Percentiles rank a stretch among this genome's conserved stretches.
These are phyloP conservation scores for Palythoa heliodiscus DNA, from an alignment of 92 coral and sea anemone genomes.

Conservation along the genomic window DNA sequence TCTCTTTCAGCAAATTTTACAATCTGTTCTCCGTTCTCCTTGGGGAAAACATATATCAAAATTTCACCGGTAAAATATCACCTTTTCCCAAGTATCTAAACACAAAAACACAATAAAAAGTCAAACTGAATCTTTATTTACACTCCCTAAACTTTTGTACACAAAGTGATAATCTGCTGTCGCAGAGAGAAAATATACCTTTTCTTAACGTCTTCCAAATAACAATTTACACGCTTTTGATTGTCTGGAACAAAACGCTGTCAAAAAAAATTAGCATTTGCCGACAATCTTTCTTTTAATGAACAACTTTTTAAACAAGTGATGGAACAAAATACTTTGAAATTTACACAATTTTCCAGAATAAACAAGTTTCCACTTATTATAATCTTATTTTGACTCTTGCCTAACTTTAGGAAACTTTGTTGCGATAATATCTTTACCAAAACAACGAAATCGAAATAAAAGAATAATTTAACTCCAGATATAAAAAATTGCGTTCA, in stretches of 20 bases:
- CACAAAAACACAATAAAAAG: slow-evolving; percentile 22
- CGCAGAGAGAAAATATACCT: slow-evolving; percentile 11
- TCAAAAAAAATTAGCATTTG: slow-evolving; percentile 4
- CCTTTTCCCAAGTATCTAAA: background rate
- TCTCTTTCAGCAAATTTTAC: slow-evolving; percentile 57
- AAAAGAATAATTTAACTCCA: slow-evolving; percentile 29
- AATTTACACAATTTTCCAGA: slow-evolving; percentile 11
- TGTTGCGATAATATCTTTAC: background rate
- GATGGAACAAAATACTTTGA: slow-evolving; percentile 30
- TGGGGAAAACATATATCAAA: slow-evolving; percentile 1
- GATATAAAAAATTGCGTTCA: background rate
- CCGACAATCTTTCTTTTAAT: slow-evolving; percentile 22
- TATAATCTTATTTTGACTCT: background rate
- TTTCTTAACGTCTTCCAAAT: slow-evolving; percentile 10
- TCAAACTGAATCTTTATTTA: slow-evolving; percentile 34
- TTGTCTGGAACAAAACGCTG: slow-evolving; percentile 29
- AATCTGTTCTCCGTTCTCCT: slow-evolving; percentile 59
- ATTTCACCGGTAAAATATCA: slow-evolving; percentile 2
- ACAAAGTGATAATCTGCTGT: slow-evolving; percentile 40
- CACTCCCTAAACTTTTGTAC: slow-evolving; percentile 22
- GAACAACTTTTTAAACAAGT: slow-evolving; percentile 22
- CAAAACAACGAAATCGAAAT: background rate
- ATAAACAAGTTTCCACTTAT: slow-evolving; percentile 15
- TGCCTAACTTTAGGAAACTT: background rate
- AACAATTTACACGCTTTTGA: slow-evolving; percentile 23